These are phyloP conservation scores for Rhagoletis pomonella DNA, from an alignment of 1,140 invertebrate species.

Conservation along the genomic window DNA sequence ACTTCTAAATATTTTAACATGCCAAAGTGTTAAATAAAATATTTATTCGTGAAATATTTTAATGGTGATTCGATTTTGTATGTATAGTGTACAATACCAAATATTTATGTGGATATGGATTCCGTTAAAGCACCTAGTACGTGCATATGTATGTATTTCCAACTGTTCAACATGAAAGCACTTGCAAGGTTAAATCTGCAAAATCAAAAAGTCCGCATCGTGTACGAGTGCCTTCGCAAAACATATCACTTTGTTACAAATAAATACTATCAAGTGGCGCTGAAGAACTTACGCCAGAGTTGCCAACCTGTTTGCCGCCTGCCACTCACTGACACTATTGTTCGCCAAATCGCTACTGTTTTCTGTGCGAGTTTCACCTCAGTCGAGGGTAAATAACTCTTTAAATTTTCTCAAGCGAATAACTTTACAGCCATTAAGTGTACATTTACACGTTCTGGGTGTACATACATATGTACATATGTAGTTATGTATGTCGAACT, in stretches of 20 bases:
- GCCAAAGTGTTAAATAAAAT: no score
- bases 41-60: no score
- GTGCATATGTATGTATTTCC: no score
- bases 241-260: not conserved
- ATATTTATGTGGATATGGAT: no score
- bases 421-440: slow-evolving; percentile 8
- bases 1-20: no score
- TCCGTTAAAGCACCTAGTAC: no score
- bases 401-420: not conserved
- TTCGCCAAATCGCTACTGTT: not conserved
- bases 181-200: no score
- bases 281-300: not conserved
- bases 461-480: not conserved
- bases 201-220: no score
- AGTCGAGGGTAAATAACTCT: not conserved
- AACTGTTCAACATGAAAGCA: no score
- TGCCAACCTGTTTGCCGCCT: not conserved
- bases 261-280: slow-evolving; percentile 16
- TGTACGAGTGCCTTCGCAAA: not conserved
- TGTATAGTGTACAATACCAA: no score
- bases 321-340: not conserved
- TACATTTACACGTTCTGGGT: not conserved
- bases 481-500: no score
- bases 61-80: no score
- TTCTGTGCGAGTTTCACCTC: not conserved